phyloP scores from a whole-genome alignment of 2,888 invertebrate species.

The Prostheceraeus crozeri region DNA sequence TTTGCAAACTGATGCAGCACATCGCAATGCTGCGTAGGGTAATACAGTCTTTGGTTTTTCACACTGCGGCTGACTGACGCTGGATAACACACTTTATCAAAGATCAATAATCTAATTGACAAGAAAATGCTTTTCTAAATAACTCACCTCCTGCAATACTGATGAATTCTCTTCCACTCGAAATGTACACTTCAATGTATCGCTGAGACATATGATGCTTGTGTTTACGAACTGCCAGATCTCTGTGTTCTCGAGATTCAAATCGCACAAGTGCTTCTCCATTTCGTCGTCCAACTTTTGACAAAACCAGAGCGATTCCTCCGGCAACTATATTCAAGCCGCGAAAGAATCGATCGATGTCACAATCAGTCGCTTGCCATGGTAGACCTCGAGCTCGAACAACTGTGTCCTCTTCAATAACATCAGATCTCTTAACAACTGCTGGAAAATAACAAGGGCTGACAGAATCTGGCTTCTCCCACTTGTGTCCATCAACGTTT shows the following conservation, averaged over 20 bases:
- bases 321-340: conserved; percentile 76
- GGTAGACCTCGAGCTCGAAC: conserved; percentile 93
- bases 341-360: conserved; percentile 87
- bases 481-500: conserved; percentile 80
- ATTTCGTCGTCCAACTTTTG: conserved; percentile 91
- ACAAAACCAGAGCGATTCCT: conserved; percentile 60
- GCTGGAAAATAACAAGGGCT: too few species aligned
- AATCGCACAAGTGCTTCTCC: conserved; percentile 96
- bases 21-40: too few species aligned
- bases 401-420: conserved; percentile 55
- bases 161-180: conserved; percentile 8
- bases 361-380: conserved; percentile 98
- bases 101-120: too few species aligned
- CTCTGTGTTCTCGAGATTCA: conserved; percentile 83
- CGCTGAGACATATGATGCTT: conserved; percentile 93
- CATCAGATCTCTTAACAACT: too few species aligned
- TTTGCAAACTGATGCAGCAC: too few species aligned
- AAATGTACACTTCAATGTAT: conserved; percentile 86
- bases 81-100: too few species aligned
- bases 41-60: too few species aligned
- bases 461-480: too few species aligned
- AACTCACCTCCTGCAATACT: conserved; percentile 10
- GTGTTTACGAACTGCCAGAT: conserved; percentile 92
- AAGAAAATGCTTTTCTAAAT: too few species aligned
- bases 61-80: too few species aligned